Percentiles rank a stretch among this genome's conserved stretches.
These are phyloP conservation scores for Acleris holmiana DNA, from an alignment of 2,888 invertebrate genomes.

Conservation along the genomic window DNA sequence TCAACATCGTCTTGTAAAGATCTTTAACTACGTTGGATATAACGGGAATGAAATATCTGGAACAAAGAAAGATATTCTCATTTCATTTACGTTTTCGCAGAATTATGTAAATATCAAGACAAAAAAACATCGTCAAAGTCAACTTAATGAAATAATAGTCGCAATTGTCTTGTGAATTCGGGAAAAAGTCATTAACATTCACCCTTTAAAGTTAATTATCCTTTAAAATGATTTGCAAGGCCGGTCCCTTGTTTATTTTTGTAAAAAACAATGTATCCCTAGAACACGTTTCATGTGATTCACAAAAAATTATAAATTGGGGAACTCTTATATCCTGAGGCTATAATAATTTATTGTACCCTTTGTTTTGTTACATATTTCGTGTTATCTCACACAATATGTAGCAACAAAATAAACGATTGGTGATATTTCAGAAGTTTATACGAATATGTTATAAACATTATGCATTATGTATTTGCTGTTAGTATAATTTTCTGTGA, in stretches of 20 bases:
- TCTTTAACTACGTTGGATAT: constrained; percentile 12
- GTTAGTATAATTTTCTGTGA: not conserved
- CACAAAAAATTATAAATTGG: constrained; percentile 42
- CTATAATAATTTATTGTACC: constrained; percentile 48
- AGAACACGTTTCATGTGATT: constrained; percentile 28
- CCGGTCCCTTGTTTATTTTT: constrained; percentile 5
- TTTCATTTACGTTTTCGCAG: no score
- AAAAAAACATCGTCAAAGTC: constrained; percentile 30
- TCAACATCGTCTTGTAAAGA: constrained; percentile 27
- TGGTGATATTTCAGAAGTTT: constrained; percentile 23
- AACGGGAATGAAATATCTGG: constrained; percentile 11
- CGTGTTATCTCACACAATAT: constrained; percentile 42
- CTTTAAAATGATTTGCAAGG: constrained; percentile 33
- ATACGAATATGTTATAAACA: not conserved
- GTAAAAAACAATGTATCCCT: constrained; percentile 27
- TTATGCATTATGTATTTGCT: not conserved
- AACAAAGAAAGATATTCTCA: constrained; percentile 19
- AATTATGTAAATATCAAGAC: not conserved
- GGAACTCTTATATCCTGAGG: constrained; percentile 49
- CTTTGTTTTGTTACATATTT: constrained; percentile 45
- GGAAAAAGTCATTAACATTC: constrained; percentile 14
- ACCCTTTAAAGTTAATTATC: constrained; percentile 24
- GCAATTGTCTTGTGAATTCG: constrained; percentile 24
- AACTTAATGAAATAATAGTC: constrained; percentile 31
- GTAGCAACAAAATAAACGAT: constrained; percentile 30